phyloP scores from a whole-genome alignment of 2,888 invertebrate genomes.

The Eumacrocentrus americanus region DNA sequence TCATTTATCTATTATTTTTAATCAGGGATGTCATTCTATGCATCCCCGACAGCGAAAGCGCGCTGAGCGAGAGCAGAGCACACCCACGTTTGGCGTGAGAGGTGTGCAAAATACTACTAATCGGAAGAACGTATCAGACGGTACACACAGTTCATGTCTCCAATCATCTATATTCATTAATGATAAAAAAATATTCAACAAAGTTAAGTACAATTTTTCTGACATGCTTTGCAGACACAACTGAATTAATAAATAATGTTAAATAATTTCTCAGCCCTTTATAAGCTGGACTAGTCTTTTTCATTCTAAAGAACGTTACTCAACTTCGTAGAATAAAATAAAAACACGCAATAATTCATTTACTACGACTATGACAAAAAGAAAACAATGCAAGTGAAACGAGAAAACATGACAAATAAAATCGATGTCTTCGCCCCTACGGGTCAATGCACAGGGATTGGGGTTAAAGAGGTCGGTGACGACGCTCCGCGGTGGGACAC shows the following conservation, averaged over 20 bases:
- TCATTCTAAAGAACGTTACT: not conserved
- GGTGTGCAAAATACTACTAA: constrained; percentile 30
- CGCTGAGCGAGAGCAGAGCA: too few species aligned
- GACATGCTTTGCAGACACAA: too few species aligned
- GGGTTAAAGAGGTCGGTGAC: constrained; percentile 94
- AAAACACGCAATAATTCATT: not conserved
- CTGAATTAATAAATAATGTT: too few species aligned
- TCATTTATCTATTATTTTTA: too few species aligned
- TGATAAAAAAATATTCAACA: not conserved
- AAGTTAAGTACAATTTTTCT: not conserved
- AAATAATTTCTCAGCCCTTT: too few species aligned
- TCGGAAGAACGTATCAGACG: constrained; percentile 30
- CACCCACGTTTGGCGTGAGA: too few species aligned
- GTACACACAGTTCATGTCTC: constrained; percentile 26
- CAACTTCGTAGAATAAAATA: not conserved
- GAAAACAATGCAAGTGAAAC: constrained; percentile 6
- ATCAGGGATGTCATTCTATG: too few species aligned
- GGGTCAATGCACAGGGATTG: constrained; percentile 64
- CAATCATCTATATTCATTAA: constrained; percentile 4
- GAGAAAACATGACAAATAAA: constrained; percentile 23
- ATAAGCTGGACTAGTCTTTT: too few species aligned
- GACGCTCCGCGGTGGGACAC: constrained; percentile 84
- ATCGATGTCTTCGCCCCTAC: constrained; percentile 55
- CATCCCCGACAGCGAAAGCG: too few species aligned
- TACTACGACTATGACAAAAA: not conserved